Conservation (phyloP, 2,113 vertebrate species). For the Cygnus buccinator region DNA sequence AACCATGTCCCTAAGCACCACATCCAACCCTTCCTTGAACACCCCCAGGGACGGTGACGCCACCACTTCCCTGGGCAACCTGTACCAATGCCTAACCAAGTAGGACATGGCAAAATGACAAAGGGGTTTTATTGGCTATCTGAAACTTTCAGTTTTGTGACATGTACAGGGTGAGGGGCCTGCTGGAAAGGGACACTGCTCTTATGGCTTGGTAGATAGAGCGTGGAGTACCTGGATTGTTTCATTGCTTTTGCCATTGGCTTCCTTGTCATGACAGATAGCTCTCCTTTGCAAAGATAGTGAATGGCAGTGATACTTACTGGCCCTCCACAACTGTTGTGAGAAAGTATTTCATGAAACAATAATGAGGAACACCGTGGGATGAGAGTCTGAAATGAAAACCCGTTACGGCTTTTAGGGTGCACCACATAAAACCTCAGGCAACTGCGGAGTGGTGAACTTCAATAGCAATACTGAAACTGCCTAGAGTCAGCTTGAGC, state of each 20-base stretch:
- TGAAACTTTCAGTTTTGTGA: neutral
- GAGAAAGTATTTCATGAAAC: neutral
- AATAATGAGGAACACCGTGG: neutral
- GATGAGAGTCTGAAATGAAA: neutral
- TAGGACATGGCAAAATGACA: neutral
- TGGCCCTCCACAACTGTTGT: neutral
- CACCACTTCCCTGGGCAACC: too few species aligned
- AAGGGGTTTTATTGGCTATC: neutral
- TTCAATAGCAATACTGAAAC: neutral
- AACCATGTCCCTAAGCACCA: too few species aligned
- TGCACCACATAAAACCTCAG: neutral
- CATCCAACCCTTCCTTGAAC: too few species aligned
- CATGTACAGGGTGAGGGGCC: neutral
- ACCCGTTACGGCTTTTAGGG: neutral
- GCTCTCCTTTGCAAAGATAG: neutral
- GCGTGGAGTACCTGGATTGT: neutral
- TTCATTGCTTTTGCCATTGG: neutral
- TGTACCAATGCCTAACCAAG: neutral
- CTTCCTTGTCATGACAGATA: neutral
- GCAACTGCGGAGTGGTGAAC: neutral
- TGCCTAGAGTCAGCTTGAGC: neutral
- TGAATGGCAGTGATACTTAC: neutral
- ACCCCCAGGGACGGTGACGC: too few species aligned
- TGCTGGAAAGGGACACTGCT: neutral
- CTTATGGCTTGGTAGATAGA: neutral